Percentiles rank a stretch among this genome's conserved stretches.
Conservation (phyloP, 1,140 invertebrate species). For the Drosophila tani region DNA sequence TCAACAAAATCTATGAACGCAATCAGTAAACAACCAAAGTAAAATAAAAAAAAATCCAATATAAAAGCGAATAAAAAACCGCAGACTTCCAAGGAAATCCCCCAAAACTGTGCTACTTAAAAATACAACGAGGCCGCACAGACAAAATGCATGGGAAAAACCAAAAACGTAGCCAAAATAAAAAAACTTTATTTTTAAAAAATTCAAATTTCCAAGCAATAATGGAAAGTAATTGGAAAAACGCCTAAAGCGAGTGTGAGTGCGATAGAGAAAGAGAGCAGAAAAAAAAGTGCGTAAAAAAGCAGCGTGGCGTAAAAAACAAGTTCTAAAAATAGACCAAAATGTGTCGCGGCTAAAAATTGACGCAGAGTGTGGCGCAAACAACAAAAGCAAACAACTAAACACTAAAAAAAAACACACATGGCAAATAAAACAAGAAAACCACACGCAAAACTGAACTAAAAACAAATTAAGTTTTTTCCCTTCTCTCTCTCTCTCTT, state of each 20-base stretch:
- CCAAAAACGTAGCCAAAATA: constrained; percentile 15
- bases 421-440: constrained; percentile 27
- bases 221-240: constrained; percentile 43
- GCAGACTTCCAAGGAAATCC: constrained; percentile 66
- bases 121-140: constrained; percentile 41
- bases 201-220: constrained; percentile 28
- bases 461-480: constrained; percentile 53
- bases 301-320: constrained; percentile 52
- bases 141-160: constrained; percentile 22
- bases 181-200: constrained; percentile 18
- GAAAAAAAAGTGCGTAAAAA: constrained; percentile 60
- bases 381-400: constrained; percentile 60
- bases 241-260: constrained; percentile 15
- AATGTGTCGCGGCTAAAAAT: constrained; percentile 66
- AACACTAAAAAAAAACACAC: constrained; percentile 42
- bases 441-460: constrained; percentile 51
- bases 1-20: constrained; percentile 36
- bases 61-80: constrained; percentile 32
- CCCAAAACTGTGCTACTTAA: constrained; percentile 77
- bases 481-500: constrained; percentile 17
- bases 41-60: constrained; percentile 10
- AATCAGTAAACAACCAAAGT: constrained; percentile 44
- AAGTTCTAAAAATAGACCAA: constrained; percentile 62
- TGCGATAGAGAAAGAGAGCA: constrained; percentile 2
- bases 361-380: constrained; percentile 51